Base-by-base conservation (phyloP, 2,797 vertebrate species). In the Coregonus suidteri region DNA sequence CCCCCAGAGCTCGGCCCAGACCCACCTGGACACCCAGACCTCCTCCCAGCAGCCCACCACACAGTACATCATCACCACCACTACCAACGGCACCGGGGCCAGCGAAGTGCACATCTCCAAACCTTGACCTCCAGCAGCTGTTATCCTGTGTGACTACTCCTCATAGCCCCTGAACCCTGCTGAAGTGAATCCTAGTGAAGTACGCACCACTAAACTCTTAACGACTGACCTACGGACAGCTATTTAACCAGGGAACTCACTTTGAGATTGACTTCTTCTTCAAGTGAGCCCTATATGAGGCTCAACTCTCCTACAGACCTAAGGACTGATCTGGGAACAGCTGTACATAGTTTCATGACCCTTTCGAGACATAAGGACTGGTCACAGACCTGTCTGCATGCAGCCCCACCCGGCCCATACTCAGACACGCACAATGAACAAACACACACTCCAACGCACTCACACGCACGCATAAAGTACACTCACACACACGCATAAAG, bases 21-120 rank as follows among this genome's bases (percentile, higher is more conserved):
- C 91, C 20, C 95, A 95, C 14, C 85, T 98, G 91, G 97, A 98
- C 59, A 91, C 95, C 9, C 94, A 94, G n/a, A 41, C 93, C 0
- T 72, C 87, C 82, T 90, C 81, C 87, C 96, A 96, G 79, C 95
- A 95, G 75, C 92, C 94, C 76, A 92, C 96, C 54, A 96, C 97
- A 0, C 98, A 99, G 88, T 99, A 97, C 91, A 98, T 99, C 87
- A 99, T 99, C 86, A 98, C 97, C 0, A 96, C 97, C 0, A 97
- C 96, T 65, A 96, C 96, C 86, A 97, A 96, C 0, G 95, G 96
- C 35, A 95, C 91, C 0, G 96, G 95, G 0, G 82, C 91, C 7
- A 95, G 95, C 0, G 97, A 98, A 75, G 95, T 98, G 72, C 97
- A 97, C 76, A 97, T 98, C 84, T 90, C 95, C 1, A 99, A 99